Conservation (phyloP, 2,797 vertebrate species). For the Sciurus vulgaris region DNA sequence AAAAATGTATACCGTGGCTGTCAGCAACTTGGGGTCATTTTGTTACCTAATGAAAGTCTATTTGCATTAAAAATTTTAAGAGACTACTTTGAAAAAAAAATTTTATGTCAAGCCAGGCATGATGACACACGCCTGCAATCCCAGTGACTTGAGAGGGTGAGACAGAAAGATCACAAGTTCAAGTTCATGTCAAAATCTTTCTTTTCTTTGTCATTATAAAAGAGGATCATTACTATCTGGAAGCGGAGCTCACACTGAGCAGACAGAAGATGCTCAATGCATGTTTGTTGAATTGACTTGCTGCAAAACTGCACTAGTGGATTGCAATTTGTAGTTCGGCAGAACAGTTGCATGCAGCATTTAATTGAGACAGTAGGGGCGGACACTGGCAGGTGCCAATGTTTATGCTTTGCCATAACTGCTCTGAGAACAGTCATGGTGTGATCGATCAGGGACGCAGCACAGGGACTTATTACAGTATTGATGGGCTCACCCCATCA, state of each 20-base stretch:
- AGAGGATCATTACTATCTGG: background rate
- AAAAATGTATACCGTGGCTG: too few species aligned
- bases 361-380: background rate
- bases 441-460: background rate
- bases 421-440: accelerated
- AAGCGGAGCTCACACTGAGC: background rate
- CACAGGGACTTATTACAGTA: too few species aligned
- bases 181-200: background rate
- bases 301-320: background rate
- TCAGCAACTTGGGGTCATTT: background rate
- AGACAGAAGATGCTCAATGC: background rate
- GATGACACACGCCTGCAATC: too few species aligned
- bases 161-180: too few species aligned
- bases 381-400: background rate
- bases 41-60: background rate
- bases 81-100: background rate
- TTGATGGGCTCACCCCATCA: background rate
- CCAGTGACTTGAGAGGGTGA: too few species aligned
- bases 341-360: background rate
- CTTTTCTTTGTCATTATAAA: background rate
- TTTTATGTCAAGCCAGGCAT: background rate
- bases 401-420: background rate
- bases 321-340: background rate
- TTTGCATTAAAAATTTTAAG: background rate
- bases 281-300: background rate